These are phyloP conservation scores for Malacoctenus gilli DNA, from an alignment of 2,797 vertebrate genomes.

Conservation along the genomic window DNA sequence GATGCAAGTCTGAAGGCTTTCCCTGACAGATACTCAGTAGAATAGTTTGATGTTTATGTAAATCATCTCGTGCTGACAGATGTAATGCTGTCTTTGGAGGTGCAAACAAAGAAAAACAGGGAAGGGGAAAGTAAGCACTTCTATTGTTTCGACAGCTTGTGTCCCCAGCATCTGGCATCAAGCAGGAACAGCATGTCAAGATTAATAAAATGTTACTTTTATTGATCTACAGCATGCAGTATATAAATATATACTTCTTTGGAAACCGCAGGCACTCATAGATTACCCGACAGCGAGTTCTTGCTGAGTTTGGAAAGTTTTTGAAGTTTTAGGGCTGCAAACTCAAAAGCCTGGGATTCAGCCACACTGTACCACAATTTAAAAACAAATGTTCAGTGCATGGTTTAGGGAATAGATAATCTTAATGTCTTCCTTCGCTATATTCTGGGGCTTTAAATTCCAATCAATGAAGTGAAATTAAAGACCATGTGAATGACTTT, in stretches of 20 bases:
- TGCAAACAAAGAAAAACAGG: constrained; percentile 73
- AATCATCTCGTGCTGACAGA: constrained; percentile 79
- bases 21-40: constrained; percentile 74
- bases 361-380: constrained; percentile 66
- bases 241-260: constrained; percentile 71
- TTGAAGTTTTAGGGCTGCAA: constrained; percentile 60
- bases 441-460: constrained; percentile 80
- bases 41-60: constrained; percentile 81
- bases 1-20: constrained; percentile 73
- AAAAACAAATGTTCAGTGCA: constrained; percentile 76
- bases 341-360: constrained; percentile 52
- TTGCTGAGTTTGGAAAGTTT: constrained; percentile 61
- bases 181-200: constrained; percentile 75
- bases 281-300: constrained; percentile 40
- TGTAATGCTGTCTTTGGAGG: constrained; percentile 76
- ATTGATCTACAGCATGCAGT: constrained; percentile 72
- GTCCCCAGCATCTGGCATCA: constrained; percentile 77
- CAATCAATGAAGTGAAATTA: constrained; percentile 85
- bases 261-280: constrained; percentile 44
- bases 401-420: constrained; percentile 78
- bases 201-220: constrained; percentile 77
- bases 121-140: constrained; percentile 64
- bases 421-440: constrained; percentile 81
- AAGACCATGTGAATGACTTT: constrained; percentile 84
- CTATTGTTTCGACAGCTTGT: constrained; percentile 78